Base-by-base conservation (phyloP, 2,888 invertebrate genomes). In the Blastobasis adustella region DNA sequence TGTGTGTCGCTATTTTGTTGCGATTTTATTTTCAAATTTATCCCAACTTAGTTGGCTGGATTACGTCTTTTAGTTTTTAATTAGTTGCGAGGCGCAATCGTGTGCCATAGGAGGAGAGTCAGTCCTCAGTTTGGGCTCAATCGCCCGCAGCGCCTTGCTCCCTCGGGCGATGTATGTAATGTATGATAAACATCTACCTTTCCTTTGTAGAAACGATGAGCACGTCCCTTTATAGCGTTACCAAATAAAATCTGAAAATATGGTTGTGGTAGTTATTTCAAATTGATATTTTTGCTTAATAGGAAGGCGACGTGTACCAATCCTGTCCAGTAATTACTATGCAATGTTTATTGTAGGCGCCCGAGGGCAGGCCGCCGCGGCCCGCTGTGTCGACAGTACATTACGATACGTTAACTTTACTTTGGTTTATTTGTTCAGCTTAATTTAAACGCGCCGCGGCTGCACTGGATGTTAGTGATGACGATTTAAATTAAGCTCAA, bases 181-280 rank as follows among this genome's bases (percentile, higher is more conserved):
- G 47, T 55, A 54, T 70, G 66, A 66, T 67, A 68, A 73, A 65
- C 60, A 61, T 65, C 65, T 60, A 67, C 66, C 70, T 64, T 64
- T 57, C 69, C 69, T 56, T 62, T 63, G 62, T 76, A 79, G 76
- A 59, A 59, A 61, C 61, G 65, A 58, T 54, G 56, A 58, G 60
- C 71, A 65, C 78, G 80, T 76, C 79, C 71, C 77, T 63, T 53
- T 55, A 58, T 82, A 84, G 78, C 67, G 73, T 82, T 84, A 78
- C 82, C 84, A 76, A 73, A 66, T 70, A 58, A 73, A 81, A 76
- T 78, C 81, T 71, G 79, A 81, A 79, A 83, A 80, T 74, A 86
- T 82, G 87, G 87, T 88, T 88, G 87, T 88, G 87, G 83, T 88
- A 88, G 87, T 77, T 85, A 83, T 78, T 82, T 79, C 76, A 85